Base-by-base conservation (phyloP, 2,888 invertebrate species). In the Epinotia brunnichana region DNA sequence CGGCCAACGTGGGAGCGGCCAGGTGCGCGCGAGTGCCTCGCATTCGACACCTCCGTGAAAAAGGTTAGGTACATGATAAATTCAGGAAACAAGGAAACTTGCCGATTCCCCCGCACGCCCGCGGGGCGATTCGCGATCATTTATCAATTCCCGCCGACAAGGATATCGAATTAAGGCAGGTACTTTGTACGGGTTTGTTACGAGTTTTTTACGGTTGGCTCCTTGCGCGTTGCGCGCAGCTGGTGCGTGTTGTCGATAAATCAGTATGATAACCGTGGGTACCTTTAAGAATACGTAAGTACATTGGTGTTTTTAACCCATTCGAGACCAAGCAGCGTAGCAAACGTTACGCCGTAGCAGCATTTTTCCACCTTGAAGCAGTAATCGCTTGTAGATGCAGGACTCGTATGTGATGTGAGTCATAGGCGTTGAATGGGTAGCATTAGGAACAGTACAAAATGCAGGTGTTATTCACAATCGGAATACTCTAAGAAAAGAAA, bases 1-100 rank as follows among this genome's bases (percentile, higher is more conserved):
- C 82, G 62, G 80, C 82, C 78, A 83, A 79, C 84, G 85, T 87
- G 88, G 74, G 87, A 87, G 84, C 78, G 79, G 82, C 77, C 89
- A 90, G 89, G 88, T 90, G 90, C 78, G 80, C 76, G 67, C 59
- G 76, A 67, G 53, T 69, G 61, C 67, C 53, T 35, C 63, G 24
- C 41, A 39, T 76, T 78, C 81, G 78, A 79, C 79, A 80, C 79
- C 74, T 74, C 77, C 77, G 78, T 74, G 77, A 79, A 81, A 85
- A 87, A 84, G 83, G 86, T 79, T 81, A n/a, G n/a, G n/a, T n/a
- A 79, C 81, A 81, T 79, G 80, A 81, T 86, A 83, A 84, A 84
- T 83, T 78, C 79, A 79, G 76, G 78, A 80, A 80, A 80, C 80
- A 79, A 82, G 76, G 68, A 74, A 74, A 76, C 59, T 74, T 74